Evolutionary conservation across 2,113 vertebrate genomes (phyloP).

Genomic region (Myxocyprinus asiaticus): DNA sequence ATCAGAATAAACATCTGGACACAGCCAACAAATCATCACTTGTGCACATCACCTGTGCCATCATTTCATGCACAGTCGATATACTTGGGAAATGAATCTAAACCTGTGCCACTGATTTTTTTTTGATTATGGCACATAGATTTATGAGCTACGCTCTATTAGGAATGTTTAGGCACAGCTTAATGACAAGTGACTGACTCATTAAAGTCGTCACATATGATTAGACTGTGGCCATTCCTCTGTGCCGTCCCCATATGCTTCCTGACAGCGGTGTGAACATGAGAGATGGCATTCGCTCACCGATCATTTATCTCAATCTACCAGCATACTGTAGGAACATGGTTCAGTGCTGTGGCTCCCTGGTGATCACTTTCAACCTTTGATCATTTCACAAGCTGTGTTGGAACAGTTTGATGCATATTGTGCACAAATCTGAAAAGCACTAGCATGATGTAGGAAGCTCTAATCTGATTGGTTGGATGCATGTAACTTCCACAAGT

Average conservation of each 20-base stretch:
- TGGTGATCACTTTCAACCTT: slow-evolving; percentile 22
- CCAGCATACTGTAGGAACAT: not conserved
- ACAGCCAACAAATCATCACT: slow-evolving; percentile 27
- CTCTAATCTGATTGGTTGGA: too few relatives aligned
- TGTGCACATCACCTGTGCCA: slow-evolving; percentile 35
- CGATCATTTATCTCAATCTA: slow-evolving; percentile 43
- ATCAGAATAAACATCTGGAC: slow-evolving; percentile 38
- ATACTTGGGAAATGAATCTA: slow-evolving; percentile 25
- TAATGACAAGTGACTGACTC: slow-evolving; percentile 56
- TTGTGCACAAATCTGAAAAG: too few relatives aligned
- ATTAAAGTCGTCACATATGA: slow-evolving; percentile 54
- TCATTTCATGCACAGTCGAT: slow-evolving; percentile 18
- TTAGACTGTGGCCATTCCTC: slow-evolving; percentile 46
- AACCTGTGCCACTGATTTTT: slow-evolving; percentile 42
- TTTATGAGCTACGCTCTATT: slow-evolving; percentile 42
- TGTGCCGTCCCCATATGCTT: slow-evolving; percentile 30
- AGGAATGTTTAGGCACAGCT: slow-evolving; percentile 38
- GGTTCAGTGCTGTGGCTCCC: slow-evolving; percentile 5
- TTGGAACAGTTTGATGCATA: not conserved
- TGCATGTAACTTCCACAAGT: too few relatives aligned
- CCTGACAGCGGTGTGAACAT: slow-evolving; percentile 25
- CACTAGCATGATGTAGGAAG: too few relatives aligned
- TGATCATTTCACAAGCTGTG: slow-evolving; percentile 7
- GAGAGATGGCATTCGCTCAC: slow-evolving; percentile 37
- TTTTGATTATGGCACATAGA: slow-evolving; percentile 46